Evolutionary conservation across 2,888 invertebrate genomes (phyloP).

Genomic region (Lycophotia porphyrea): DNA sequence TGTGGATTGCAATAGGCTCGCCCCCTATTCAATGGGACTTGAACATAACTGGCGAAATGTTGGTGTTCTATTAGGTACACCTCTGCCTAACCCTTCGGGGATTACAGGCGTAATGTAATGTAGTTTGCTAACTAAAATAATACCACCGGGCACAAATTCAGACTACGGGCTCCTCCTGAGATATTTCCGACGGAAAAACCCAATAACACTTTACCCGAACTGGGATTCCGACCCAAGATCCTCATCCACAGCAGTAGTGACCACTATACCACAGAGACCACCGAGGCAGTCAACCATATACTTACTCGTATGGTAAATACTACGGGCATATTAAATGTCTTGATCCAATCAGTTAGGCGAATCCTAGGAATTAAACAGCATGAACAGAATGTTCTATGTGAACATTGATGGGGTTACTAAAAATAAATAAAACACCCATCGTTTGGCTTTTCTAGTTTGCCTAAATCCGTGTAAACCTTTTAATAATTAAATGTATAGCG

Average conservation of each 20-base stretch:
- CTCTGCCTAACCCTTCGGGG: too few relatives aligned
- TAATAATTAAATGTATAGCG: slow-evolving; percentile 84
- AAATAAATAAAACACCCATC: neutral
- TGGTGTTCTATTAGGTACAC: too few relatives aligned
- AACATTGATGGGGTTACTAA: neutral
- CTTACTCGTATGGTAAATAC: neutral
- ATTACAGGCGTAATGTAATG: too few relatives aligned
- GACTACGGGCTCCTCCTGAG: too few relatives aligned
- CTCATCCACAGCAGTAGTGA: neutral
- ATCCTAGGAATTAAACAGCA: neutral
- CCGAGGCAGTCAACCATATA: neutral
- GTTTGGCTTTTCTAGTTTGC: slow-evolving; percentile 61
- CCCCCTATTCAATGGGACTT: too few relatives aligned
- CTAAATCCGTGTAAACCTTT: slow-evolving; percentile 68
- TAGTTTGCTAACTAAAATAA: too few relatives aligned
- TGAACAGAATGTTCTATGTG: neutral
- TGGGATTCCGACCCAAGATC: neutral
- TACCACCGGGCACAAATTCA: too few relatives aligned
- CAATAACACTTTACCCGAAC: too few relatives aligned
- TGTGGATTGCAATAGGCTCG: too few relatives aligned
- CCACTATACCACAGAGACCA: neutral
- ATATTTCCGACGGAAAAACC: too few relatives aligned
- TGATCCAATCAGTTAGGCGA: neutral
- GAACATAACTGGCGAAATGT: too few relatives aligned
- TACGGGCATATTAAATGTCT: neutral